Evolutionary conservation across 2,797 vertebrate genomes (phyloP), one percentile per base, ranked within the genome.

Genomic region (Paratrypauchen microcephalus): DNA sequence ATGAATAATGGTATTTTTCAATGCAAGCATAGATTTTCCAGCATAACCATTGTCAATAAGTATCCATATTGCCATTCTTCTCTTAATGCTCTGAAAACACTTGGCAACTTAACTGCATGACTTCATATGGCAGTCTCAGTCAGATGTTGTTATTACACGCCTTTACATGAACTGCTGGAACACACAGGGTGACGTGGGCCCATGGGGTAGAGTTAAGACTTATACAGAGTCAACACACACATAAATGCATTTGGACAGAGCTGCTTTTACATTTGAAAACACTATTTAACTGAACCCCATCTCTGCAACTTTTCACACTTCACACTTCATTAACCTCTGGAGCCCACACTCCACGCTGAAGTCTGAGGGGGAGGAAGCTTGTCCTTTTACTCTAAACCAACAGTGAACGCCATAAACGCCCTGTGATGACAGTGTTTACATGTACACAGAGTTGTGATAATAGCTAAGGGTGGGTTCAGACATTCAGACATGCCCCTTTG

Each of bases 241-340:
- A 86, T 89, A 92, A 92, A 93, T 91, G 92, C 83, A 92, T 92
- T 87, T 93, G 84, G 90, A 91, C 91, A 92, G 90, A 89, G 88
- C 89, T 84, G 89, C 89, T 83, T 89, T 84, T 93, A 96, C 95
- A 95, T 97, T 94, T 96, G 95, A 95, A 94, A 95, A 95, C 92
- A 88, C 95, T 95, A 92, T 95, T 95, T 95, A 94, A 92, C 93
- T 93, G 91, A 91, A 36, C 92, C 92, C 89, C 86, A 83, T 92
- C 93, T 95, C 95, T 88, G 95, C 95, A 97, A 96, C 95, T 96
- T 96, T 97, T 96, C 95, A 96, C 96, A 97, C 96, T 96, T 96
- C 96, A 96, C 93, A 95, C 96, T 95, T 96, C 96, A 97, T 98
- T 98, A 98, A 96, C 91, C 91, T 92, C 86, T 83, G 65, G 94